Base-by-base conservation (phyloP, 2,113 vertebrate genomes). In the Lampris megalopsis region DNA sequence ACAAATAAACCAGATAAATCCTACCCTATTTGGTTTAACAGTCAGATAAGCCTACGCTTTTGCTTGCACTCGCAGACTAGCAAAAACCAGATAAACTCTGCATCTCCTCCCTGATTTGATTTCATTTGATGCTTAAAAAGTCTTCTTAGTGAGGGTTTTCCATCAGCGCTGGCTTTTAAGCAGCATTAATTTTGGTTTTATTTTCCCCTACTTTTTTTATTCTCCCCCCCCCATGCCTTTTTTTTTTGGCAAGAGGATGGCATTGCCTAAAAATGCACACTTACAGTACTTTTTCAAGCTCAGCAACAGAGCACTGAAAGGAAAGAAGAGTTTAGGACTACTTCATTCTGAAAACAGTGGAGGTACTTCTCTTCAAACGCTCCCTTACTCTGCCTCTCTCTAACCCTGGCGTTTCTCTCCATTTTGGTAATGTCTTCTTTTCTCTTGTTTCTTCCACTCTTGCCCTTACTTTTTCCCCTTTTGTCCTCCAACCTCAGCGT, bases 1-100 rank as follows among this genome's bases (percentile, higher is more conserved):
- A 81, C 73, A 80, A 86, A 86, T 69, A 73, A 75, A 82, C 63
- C 37, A 63, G 71, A 82, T 78, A 78, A 87, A 86, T 85, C 68
- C 60, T 63, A 24, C 76, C 57, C 70, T 59, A 45, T 88, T 83
- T 77, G 77, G 63, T 85, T 85, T 69, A 74, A 80, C 70, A 66
- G 63, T 77, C 43, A 66, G 67, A 80, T 85, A 86, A 86, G 74
- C 80, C 71, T 69, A 43, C 3, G 1, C 61, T 72, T 82, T 85
- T 85, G 79, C 75, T 80, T 84, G 74, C 52, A 83, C 74, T 71
- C 9, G 60, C 79, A 82, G 50, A 70, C 48, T 68, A 70, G 64
- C 62, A 66, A 67, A 88, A 73, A 75, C 68, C 71, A 57, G 79
- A 86, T 77, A 72, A 76, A 81, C 71, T 62, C 63, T 57, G 72